phyloP scores from a whole-genome alignment of 2,113 vertebrate species.

The Solenodon paradoxus region DNA sequence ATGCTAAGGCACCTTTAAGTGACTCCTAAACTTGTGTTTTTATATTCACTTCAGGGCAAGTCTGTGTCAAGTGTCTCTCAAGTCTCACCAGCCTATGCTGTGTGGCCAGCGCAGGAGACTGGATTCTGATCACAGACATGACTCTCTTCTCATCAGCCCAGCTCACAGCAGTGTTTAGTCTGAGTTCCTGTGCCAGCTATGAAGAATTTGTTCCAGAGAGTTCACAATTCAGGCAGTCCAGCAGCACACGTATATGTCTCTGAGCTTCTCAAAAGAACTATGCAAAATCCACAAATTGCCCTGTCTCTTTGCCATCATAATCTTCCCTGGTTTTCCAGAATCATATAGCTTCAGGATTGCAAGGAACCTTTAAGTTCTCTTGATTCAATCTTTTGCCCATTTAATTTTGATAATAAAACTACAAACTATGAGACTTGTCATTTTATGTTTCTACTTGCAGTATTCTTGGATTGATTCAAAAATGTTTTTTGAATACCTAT shows the following conservation, averaged over 20 bases:
- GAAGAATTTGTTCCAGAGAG: not conserved
- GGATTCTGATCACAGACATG: no score
- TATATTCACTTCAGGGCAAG: rapidly evolving
- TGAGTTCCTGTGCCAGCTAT: not conserved
- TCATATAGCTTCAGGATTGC: not conserved
- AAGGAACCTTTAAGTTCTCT: not conserved
- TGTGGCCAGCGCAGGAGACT: not conserved
- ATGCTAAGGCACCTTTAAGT: no score
- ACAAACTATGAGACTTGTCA: not conserved
- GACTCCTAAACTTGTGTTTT: not conserved
- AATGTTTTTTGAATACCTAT: not conserved
- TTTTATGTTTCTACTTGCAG: not conserved
- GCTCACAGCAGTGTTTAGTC: not conserved
- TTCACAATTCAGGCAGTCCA: not conserved
- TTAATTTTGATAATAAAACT: not conserved
- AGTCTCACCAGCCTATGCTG: not conserved
- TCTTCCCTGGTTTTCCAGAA: not conserved
- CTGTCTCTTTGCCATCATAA: not conserved
- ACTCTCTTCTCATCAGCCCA: not conserved
- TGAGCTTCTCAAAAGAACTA: not conserved
- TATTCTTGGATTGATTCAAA: not conserved
- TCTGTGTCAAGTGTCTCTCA: not conserved
- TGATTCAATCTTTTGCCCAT: not conserved
- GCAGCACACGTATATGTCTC: not conserved
- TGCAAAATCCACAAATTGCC: not conserved